Percentiles rank a stretch among this genome's conserved stretches.
phyloP scores from a whole-genome alignment of 2,888 invertebrate genomes.

The Pimpla rufipes region DNA sequence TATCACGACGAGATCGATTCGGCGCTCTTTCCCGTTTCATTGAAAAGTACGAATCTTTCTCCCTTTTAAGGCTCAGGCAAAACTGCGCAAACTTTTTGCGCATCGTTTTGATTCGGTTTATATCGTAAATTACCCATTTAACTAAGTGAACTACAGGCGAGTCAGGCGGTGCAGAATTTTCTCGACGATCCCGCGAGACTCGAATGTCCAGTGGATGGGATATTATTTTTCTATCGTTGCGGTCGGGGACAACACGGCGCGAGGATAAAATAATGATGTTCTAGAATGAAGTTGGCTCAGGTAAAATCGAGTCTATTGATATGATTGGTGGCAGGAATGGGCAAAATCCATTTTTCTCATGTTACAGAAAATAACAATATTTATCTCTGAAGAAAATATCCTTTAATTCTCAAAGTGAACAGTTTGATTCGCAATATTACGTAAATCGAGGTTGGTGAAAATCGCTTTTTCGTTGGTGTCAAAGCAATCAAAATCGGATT shows the following conservation, averaged over 20 bases:
- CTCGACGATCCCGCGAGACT: background rate
- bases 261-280: constrained; percentile 40
- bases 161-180: background rate
- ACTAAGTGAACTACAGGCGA: background rate
- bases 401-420: background rate
- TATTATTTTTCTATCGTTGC: constrained; percentile 6
- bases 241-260: background rate
- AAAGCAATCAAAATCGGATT: background rate
- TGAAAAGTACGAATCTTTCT: constrained; percentile 1
- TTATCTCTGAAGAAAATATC: background rate
- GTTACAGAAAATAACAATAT: constrained; percentile 16
- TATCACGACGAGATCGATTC: background rate
- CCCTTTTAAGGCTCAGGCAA: constrained; percentile 66
- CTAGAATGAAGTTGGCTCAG: constrained; percentile 63
- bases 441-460: background rate
- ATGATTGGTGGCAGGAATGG: constrained; percentile 71
- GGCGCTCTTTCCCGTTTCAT: background rate
- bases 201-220: background rate
- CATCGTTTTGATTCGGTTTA: constrained; percentile 73
- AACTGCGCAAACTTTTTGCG: constrained; percentile 62
- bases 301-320: constrained; percentile 74
- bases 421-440: background rate
- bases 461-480: background rate
- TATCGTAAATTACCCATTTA: constrained; percentile 20
- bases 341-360: constrained; percentile 27